A percentile compares a stretch with the other conserved stretches of the same genome.
phyloP scores from a whole-genome alignment of 1,140 invertebrate genomes.

The Andrena cerasifolii region DNA sequence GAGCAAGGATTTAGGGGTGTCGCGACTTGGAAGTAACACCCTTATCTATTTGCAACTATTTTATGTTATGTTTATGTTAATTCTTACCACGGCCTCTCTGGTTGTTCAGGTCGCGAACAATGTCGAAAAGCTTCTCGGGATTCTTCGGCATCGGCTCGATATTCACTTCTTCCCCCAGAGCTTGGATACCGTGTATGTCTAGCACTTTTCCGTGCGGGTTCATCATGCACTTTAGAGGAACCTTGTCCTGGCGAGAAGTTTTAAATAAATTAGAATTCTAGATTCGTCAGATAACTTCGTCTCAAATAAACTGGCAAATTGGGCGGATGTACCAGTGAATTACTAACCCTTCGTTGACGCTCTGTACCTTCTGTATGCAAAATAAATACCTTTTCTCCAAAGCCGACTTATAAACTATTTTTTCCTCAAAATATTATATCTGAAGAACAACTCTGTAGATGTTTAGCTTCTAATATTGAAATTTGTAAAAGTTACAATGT shows the following conservation, averaged over 20 bases:
- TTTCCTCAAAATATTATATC: no score
- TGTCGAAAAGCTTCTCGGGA: slow-evolving; percentile 84
- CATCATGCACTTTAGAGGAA: slow-evolving; percentile 90
- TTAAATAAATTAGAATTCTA: background rate
- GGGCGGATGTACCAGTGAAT: no score
- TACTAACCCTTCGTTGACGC: no score
- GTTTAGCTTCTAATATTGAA: no score
- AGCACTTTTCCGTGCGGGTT: slow-evolving; percentile 90
- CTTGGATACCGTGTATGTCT: slow-evolving; percentile 86
- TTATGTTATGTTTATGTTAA: background rate
- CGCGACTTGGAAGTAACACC: no score
- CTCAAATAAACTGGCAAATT: background rate
- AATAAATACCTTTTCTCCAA: no score
- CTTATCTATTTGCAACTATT: background rate
- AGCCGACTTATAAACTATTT: no score
- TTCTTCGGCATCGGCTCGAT: slow-evolving; percentile 82
- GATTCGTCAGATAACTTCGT: background rate
- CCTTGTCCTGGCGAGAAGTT: slow-evolving; percentile 81
- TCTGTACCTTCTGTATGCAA: no score
- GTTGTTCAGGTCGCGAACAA: slow-evolving; percentile 90
- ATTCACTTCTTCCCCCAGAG: slow-evolving; percentile 87
- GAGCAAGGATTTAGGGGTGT: no score
- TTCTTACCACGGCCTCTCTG: slow-evolving; percentile 88
- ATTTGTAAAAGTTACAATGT: no score
- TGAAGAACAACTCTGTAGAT: no score